phyloP scores from a whole-genome alignment of 1,140 invertebrate species.

The Acromyrmex heyeri region DNA sequence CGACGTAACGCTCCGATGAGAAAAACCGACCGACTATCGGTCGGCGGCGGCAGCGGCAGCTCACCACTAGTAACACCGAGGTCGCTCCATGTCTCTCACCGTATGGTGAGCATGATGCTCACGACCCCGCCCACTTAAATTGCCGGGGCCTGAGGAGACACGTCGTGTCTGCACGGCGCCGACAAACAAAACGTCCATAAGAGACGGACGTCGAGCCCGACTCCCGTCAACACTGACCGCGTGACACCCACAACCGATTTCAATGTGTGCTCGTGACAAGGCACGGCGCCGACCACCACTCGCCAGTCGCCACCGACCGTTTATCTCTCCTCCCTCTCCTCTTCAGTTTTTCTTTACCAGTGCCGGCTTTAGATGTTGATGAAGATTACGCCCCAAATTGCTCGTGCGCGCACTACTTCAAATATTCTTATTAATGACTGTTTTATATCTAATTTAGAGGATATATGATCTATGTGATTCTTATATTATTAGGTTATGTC shows the following conservation, averaged over 20 bases:
- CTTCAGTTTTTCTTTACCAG: background rate
- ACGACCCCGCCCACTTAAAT: conserved; percentile 72
- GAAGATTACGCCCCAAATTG: background rate
- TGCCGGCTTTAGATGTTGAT: background rate
- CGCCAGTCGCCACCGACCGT: background rate
- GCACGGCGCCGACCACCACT: conserved; percentile 48
- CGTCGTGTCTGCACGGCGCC: conserved; percentile 5
- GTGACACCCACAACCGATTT: conserved; percentile 39
- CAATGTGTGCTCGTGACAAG: conserved; percentile 25
- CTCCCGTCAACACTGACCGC: conserved; percentile 40
- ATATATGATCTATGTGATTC: background rate
- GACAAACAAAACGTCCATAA: background rate
- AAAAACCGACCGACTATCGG: conserved; percentile 68
- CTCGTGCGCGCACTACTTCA: background rate
- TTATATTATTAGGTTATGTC: background rate
- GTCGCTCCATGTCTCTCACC: conserved; percentile 75
- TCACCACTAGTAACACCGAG: conserved; percentile 77
- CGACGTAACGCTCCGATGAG: conserved; percentile 49
- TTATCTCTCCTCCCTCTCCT: background rate
- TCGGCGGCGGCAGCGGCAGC: conserved; percentile 52
- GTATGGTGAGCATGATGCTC: conserved; percentile 21
- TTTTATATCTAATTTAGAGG: background rate
- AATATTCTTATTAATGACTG: background rate
- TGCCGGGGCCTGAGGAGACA: background rate
- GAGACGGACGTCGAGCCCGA: background rate